phyloP scores from a whole-genome alignment of 92 coral and sea anemone species.

The Porites rus region DNA sequence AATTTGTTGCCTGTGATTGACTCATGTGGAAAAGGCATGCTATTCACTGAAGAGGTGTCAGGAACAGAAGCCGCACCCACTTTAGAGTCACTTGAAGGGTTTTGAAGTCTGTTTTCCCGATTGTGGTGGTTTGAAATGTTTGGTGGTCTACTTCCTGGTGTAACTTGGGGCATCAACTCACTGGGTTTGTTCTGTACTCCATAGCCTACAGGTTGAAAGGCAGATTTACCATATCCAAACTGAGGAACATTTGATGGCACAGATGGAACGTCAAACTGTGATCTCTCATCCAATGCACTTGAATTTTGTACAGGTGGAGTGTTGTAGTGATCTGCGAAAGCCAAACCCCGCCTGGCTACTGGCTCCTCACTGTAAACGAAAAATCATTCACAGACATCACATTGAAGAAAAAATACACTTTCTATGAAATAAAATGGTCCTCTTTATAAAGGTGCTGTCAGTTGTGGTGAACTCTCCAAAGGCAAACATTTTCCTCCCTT shows the following conservation, averaged over 20 bases:
- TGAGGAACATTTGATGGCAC: not conserved
- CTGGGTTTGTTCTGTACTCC: slow-evolving; percentile 20
- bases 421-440: not conserved
- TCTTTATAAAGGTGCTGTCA: no score
- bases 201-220: slow-evolving; percentile 35
- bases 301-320: not conserved
- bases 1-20: not conserved
- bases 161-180: not conserved
- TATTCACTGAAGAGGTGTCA: not conserved
- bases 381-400: not conserved
- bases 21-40: not conserved
- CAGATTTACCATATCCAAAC: slow-evolving; percentile 16
- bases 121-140: not conserved
- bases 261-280: not conserved
- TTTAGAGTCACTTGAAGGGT: not conserved
- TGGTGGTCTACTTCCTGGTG: not conserved
- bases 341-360: slow-evolving; percentile 65
- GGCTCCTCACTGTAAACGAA: slow-evolving; percentile 32
- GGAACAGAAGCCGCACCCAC: not conserved
- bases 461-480: no score
- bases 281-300: not conserved
- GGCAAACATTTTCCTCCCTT: no score
- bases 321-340: slow-evolving; percentile 24
- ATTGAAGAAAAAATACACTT: not conserved
- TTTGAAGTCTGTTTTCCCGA: not conserved